phyloP scores from a whole-genome alignment of 1,140 invertebrate genomes.

The Sogatella furcifera region DNA sequence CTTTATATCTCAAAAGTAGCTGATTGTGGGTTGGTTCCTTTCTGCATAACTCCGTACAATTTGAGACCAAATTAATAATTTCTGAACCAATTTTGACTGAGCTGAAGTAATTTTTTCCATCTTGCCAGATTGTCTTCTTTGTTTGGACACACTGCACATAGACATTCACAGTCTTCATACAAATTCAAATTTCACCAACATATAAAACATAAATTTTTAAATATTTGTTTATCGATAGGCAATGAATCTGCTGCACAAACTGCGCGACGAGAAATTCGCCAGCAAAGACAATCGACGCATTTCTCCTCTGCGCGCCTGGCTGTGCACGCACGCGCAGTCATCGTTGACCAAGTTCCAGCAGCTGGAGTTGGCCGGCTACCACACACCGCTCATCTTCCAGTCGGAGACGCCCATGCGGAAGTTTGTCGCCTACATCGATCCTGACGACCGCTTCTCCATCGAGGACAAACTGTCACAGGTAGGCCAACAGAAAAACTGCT shows the following conservation, averaged over 20 bases:
- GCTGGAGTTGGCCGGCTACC: conserved; percentile 53
- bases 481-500: conserved; percentile 23
- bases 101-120: no score
- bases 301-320: conserved; percentile 83
- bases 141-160: no score
- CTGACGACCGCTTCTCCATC: conserved; percentile 75
- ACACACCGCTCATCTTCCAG: conserved; percentile 69
- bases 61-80: no score
- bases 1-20: no score
- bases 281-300: conserved; percentile 61
- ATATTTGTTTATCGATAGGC: conserved; percentile 44
- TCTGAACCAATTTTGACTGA: no score
- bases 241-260: conserved; percentile 82
- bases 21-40: no score
- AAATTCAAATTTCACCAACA: no score
- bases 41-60: no score
- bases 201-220: conserved; percentile 1
- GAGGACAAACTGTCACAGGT: conserved; percentile 92
- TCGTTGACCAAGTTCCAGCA: conserved; percentile 76
- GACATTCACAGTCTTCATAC: no score
- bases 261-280: conserved; percentile 62
- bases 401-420: conserved; percentile 74
- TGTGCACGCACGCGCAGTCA: conserved; percentile 72
- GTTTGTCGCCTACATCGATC: conserved; percentile 90
- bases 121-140: no score